Base-by-base conservation (phyloP, 2,797 vertebrate genomes). In the Paedocypris micromegethes region DNA sequence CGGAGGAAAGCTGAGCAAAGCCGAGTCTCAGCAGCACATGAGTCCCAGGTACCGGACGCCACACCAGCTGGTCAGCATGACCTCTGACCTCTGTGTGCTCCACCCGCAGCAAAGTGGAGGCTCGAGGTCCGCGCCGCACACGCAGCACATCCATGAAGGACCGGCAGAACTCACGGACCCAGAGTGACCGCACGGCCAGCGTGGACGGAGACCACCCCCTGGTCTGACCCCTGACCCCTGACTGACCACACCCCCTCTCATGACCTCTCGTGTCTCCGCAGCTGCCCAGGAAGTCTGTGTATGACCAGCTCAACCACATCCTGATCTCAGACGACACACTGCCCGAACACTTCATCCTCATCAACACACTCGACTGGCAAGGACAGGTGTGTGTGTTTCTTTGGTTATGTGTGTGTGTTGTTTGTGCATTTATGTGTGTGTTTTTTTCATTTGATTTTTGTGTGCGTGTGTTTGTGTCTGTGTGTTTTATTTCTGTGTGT, bases 271-370 rank as follows among this genome's bases (percentile, higher is more conserved):
- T 9, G 38, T 54, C 6, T 8, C 52, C 38, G 9, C 74, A 91
- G 90, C 88, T 90, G 61, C 90, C 90, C 8, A 85, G 90, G 72
- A 91, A 91, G 75, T 91, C 90, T 4, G 89, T 91, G 57, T 90
- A 91, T 3, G 90, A 91, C 79, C 90, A 91, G 79, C 82, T 91
- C 68, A 91, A 91, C 78, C 89, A 90, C 83, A 90, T 91, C 80
- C 83, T 91, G 57, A 88, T 91, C 74, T 91, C 90, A 44, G 90
- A 91, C 2, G 89, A 91, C 47, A 84, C 86, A 51, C 82, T 91
- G 0, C 90, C 90, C 1, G 90, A 91, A 82, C 90, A 83, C 82
- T 90, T 91, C 79, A 90, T 91, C 77, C 87, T 91, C 73, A 89
- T 91, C 73, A 90, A 90, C 82, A 90, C 88, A 5, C 81, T 79